Evolutionary conservation across 2,113 vertebrate genomes (phyloP).

Genomic region (Lutjanus erythropterus): DNA sequence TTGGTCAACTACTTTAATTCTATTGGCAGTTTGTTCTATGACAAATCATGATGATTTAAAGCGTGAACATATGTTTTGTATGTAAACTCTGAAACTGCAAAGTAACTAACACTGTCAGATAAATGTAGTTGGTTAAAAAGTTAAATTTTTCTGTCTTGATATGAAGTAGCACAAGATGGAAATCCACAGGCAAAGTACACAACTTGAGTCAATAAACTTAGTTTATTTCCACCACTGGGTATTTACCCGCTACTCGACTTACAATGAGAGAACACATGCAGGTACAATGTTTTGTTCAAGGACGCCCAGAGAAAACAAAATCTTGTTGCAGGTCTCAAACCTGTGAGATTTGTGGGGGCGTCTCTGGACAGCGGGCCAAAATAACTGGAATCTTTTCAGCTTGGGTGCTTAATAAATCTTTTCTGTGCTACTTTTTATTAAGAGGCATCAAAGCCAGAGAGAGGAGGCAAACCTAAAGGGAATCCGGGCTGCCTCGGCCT

Average conservation of each 20-base stretch:
- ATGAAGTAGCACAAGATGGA: background rate
- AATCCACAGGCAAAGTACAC: background rate
- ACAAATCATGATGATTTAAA: background rate
- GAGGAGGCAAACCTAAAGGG: constrained; percentile 41
- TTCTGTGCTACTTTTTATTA: constrained; percentile 47
- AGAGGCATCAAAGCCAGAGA: constrained; percentile 32
- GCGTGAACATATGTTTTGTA: background rate
- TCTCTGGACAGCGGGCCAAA: constrained; percentile 37
- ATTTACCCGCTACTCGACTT: background rate
- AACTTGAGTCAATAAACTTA: background rate
- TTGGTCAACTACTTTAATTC: background rate
- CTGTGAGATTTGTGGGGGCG: constrained; percentile 27
- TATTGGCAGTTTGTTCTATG: background rate
- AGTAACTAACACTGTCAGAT: background rate
- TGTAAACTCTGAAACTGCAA: background rate
- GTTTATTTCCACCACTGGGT: background rate
- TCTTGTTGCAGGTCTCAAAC: constrained; percentile 11
- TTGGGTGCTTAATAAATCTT: constrained; percentile 41
- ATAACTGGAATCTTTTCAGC: constrained; percentile 22
- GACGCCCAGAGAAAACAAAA: constrained; percentile 29
- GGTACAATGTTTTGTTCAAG: constrained; percentile 1
- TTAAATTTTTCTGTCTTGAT: background rate
- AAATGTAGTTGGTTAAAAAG: background rate
- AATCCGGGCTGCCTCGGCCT: constrained; percentile 6
- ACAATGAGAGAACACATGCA: background rate